These are phyloP conservation scores for Amphiprion percula DNA, from an alignment of 2,113 vertebrate genomes.

Conservation along the genomic window DNA sequence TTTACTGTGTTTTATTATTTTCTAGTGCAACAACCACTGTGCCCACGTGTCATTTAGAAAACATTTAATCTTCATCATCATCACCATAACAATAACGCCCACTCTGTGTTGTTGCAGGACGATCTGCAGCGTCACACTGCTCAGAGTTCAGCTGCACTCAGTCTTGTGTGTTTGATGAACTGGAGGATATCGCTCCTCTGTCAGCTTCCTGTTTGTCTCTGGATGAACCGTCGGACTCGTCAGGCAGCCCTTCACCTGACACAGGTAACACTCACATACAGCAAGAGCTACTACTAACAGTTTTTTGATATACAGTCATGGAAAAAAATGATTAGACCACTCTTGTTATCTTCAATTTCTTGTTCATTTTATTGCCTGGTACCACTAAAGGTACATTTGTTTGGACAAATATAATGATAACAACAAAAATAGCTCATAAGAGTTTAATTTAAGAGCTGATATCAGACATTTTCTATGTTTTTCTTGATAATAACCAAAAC, in stretches of 20 bases:
- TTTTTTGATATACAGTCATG: background rate
- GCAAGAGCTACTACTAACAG: background rate
- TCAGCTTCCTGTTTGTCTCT: slow-evolving; percentile 69
- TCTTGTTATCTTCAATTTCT: too few relatives aligned
- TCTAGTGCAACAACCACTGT: slow-evolving; percentile 15
- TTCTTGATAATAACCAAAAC: too few relatives aligned
- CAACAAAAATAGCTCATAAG: too few relatives aligned
- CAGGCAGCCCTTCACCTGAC: slow-evolving; percentile 48
- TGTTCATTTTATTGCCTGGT: too few relatives aligned
- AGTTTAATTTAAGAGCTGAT: too few relatives aligned
- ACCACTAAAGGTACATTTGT: too few relatives aligned
- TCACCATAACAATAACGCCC: background rate
- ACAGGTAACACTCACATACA: slow-evolving; percentile 58
- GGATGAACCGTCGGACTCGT: slow-evolving; percentile 53
- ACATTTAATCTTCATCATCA: slow-evolving; percentile 17
- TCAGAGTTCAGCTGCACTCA: slow-evolving; percentile 69
- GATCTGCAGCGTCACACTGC: slow-evolving; percentile 46
- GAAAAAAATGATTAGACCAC: too few relatives aligned
- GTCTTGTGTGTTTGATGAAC: slow-evolving; percentile 77
- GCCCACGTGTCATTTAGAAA: slow-evolving; percentile 32
- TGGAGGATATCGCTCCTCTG: slow-evolving; percentile 74
- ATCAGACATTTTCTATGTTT: too few relatives aligned
- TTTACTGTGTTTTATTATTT: slow-evolving; percentile 6
- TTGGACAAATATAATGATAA: too few relatives aligned
- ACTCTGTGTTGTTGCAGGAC: slow-evolving; percentile 58